Evolutionary conservation across 2,888 invertebrate genomes (phyloP).

Genomic region (Himalopsyche kuldschensis): DNA sequence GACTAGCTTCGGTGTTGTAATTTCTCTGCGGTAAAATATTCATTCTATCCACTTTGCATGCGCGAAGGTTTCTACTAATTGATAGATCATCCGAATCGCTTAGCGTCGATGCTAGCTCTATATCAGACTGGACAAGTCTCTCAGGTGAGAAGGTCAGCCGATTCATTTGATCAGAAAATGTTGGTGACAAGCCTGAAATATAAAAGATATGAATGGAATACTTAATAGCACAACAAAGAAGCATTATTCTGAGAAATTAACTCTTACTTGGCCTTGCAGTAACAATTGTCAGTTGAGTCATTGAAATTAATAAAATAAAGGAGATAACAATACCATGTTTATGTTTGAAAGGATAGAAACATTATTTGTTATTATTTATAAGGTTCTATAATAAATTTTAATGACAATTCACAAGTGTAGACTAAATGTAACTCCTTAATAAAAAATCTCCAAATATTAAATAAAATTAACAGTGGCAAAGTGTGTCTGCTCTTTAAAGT

Average conservation of each 20-base stretch:
- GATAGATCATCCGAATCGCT: constrained; percentile 56
- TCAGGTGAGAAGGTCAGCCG: constrained; percentile 33
- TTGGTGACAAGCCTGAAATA: constrained; percentile 19
- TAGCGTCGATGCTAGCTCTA: constrained; percentile 51
- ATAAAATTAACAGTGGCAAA: neutral
- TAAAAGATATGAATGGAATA: neutral
- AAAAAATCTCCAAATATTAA: neutral
- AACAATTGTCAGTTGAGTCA: too few species aligned
- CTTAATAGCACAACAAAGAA: neutral
- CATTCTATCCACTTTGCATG: constrained; percentile 58
- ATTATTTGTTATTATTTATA: too few species aligned
- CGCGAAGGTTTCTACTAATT: constrained; percentile 53
- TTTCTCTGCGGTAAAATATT: constrained; percentile 54
- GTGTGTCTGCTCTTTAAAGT: neutral
- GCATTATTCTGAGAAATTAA: too few species aligned
- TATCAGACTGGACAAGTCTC: constrained; percentile 45
- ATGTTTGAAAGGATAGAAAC: too few species aligned
- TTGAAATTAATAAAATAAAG: too few species aligned
- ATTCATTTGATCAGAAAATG: constrained; percentile 35
- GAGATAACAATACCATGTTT: too few species aligned
- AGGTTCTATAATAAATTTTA: too few species aligned
- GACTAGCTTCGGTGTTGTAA: constrained; percentile 50
- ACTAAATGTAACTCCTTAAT: too few species aligned
- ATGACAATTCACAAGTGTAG: too few species aligned
- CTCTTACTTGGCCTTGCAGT: too few species aligned